Evolutionary conservation across 23 tunicate species (phyloP), one percentile per base, ranked within the genome.

Genomic region (Trididemnum nubilum): DNA sequence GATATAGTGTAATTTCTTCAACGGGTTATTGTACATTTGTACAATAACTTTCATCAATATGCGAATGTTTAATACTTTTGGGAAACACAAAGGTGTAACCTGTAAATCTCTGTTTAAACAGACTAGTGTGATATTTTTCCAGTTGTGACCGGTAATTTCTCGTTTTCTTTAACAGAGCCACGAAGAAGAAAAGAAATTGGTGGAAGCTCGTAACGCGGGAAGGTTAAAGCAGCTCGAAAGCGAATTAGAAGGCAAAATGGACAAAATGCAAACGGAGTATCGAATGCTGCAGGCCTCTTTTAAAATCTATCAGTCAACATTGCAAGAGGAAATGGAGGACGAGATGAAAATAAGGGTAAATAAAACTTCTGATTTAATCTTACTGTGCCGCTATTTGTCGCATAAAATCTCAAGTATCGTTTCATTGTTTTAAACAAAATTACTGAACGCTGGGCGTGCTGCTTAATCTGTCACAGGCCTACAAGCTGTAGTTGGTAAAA

Each of bases 271-370:
- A 36, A 81, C 81, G 1, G 93, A 93, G 50, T 85, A 87, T 72
- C 73, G 87, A 44, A 33, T 87, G 76, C 64, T 93, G 35, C 88
- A 93, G 74, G 98, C 98, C 0, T 93, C 98, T 38, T 93, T 93
- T 52, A 87, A 88, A 36, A 88, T 83, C 54, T 93, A 93, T 26
- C 85, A 81, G 1, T 24, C 64, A 3, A 77, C 92, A n/a, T 19
- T 93, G 59, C 87, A 84, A 23, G 88, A 87, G 1, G 98, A 93
- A 59, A 93, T 87, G 93, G 52, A 80, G 15, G 87, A 69, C 0
- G 77, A 81, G 35, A 49, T 78, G 76, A 81, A 69, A 35, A 0
- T 82, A 1, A 82, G 76, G 61, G 87, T 82, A 37, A 76, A 36
- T 15, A 33, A 5, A n/a, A n/a, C n/a, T n/a, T n/a, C n/a, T n/a